A percentile compares a stretch with the other conserved stretches of the same genome.
phyloP scores from a whole-genome alignment of 2,888 invertebrate genomes.

The Mythimna vitellina region DNA sequence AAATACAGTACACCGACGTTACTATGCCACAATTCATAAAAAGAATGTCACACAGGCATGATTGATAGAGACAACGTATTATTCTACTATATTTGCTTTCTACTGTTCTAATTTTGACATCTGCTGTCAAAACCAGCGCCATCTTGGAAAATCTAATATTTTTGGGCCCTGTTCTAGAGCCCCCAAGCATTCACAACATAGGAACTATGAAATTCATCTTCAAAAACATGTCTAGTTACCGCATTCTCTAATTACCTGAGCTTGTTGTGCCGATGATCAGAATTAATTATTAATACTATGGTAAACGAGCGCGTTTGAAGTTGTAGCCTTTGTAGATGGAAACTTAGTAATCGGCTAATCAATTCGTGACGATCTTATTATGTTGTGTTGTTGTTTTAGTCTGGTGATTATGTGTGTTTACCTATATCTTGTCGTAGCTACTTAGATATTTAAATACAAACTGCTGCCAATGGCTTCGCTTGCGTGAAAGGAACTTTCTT shows the following conservation, averaged over 20 bases:
- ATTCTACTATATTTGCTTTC: neutral
- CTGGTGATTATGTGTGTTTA: conserved; percentile 13
- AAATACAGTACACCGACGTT: neutral
- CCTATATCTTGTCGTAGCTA: neutral
- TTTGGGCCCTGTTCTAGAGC: neutral
- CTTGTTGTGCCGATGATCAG: conserved; percentile 77
- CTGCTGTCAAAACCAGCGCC: conserved; percentile 37
- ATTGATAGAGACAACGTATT: neutral
- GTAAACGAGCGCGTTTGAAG: conserved; percentile 72
- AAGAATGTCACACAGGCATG: neutral
- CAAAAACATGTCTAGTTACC: conserved; percentile 78
- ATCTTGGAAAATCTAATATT: conserved; percentile 18
- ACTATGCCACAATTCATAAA: neutral
- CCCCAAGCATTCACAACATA: neutral
- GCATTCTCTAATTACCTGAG: conserved; percentile 78
- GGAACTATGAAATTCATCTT: conserved; percentile 43
- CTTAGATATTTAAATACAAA: neutral
- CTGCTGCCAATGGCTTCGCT: no score
- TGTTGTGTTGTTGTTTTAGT: conserved; percentile 25
- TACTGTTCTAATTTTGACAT: neutral
- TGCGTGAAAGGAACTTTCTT: no score
- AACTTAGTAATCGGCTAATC: conserved; percentile 55
- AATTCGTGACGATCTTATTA: conserved; percentile 43
- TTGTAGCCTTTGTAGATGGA: conserved; percentile 57
- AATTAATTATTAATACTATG: conserved; percentile 83